A percentile compares a stretch with the other conserved stretches of the same genome.
These are phyloP conservation scores for Polymixis flavicincta DNA, from an alignment of 2,888 invertebrate species.

Conservation along the genomic window DNA sequence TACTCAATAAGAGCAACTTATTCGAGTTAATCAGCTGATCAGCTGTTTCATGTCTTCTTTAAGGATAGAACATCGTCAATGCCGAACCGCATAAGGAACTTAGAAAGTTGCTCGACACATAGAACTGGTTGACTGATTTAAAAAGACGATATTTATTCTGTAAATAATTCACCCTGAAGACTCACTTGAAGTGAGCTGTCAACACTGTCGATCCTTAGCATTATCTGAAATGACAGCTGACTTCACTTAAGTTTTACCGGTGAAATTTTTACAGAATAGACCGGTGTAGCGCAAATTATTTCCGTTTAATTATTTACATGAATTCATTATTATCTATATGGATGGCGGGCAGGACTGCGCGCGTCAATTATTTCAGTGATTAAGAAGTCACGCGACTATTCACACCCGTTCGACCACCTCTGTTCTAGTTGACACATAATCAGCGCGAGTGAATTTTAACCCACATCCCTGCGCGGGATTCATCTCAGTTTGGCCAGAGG, in stretches of 20 bases:
- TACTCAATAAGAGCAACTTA: background rate
- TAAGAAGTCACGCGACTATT: too few relatives aligned
- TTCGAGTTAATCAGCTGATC: conserved; percentile 24
- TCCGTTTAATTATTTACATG: background rate
- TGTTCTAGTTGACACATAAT: too few relatives aligned
- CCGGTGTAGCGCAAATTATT: background rate
- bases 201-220: background rate
- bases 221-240: background rate
- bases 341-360: too few relatives aligned
- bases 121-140: too few relatives aligned
- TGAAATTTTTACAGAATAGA: background rate
- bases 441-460: too few relatives aligned
- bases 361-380: too few relatives aligned
- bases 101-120: background rate
- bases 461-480: too few relatives aligned
- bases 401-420: too few relatives aligned
- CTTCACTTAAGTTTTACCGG: background rate
- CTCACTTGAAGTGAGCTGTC: background rate
- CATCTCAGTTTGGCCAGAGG: too few relatives aligned
- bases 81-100: background rate
- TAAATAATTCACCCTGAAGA: background rate
- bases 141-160: background rate
- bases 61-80: background rate
- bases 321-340: background rate
- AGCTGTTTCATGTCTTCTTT: background rate